Evolutionary conservation across 2,888 invertebrate species (phyloP), one percentile per base, ranked within the genome.

Genomic region (Spisula solida): DNA sequence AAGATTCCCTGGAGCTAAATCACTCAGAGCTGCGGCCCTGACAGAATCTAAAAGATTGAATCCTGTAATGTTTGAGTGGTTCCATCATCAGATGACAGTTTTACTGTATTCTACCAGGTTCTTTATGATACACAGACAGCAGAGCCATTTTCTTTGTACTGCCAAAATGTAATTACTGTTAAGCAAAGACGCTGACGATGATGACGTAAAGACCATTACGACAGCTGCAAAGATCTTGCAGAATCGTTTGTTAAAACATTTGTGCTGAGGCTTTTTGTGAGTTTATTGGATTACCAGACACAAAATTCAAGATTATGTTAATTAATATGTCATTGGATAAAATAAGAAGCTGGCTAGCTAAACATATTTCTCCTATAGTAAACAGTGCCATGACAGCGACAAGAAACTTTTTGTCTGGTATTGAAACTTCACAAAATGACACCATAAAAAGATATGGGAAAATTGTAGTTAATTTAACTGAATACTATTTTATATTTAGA

Each of bases 171-270:
- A 0, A 25, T 47, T 0, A n/a, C 80, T 83, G 14, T 16, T 66
- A 34, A 31, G 87, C 41, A 83, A 83, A 66, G 66, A 87, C 29
- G 87, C 80, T 25, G 56, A 87, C 47, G 87, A 80, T 4, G 12
- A 60, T 31, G 80, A 83, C 60, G 87, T 87, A 87, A 87, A 87
- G 78, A 82, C 14, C 82, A 87, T 48, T 87, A 83, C 41, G 47
- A 87, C 66, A 60, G 66, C 60, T 87, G 87, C 60, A 87, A 83
- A 60, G 87, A 87, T 4, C 29, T 87, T 14, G 87, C 87, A 6
- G 34, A 14, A 34, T 87, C 87, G 1, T 48, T 87, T 41, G 56
- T 83, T 25, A 34, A 60, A 29, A 82, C 87, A 10, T 79, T 82
- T 29, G 56, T 87, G 82, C 82, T 20, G 79, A 83, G 20, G 83